phyloP scores from a whole-genome alignment of 2,797 vertebrate genomes.

The Sebastes itinus region DNA sequence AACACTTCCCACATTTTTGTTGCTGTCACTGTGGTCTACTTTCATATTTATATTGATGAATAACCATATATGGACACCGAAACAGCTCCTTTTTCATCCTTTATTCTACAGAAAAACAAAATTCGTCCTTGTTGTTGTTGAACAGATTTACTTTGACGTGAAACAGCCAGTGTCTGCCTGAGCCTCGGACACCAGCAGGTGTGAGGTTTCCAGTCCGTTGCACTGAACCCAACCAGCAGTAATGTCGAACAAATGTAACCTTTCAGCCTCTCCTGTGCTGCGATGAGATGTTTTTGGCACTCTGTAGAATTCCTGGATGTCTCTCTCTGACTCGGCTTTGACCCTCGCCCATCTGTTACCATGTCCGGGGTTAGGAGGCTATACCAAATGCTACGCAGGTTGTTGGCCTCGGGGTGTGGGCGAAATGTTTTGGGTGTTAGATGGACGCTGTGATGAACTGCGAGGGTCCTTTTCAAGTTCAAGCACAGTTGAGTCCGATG shows the following conservation, averaged over 20 bases:
- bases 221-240: slow-evolving; percentile 49
- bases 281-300: slow-evolving; percentile 58
- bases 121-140: slow-evolving; percentile 6
- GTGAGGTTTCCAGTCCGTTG: slow-evolving; percentile 53
- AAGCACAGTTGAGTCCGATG: slow-evolving; percentile 23
- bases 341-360: slow-evolving; percentile 57
- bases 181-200: slow-evolving; percentile 54
- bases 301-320: slow-evolving; percentile 44
- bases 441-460: slow-evolving; percentile 38
- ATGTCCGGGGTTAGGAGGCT: slow-evolving; percentile 47
- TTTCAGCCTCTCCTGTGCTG: slow-evolving; percentile 50
- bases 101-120: slow-evolving; percentile 9
- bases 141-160: slow-evolving; percentile 21
- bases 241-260: slow-evolving; percentile 77
- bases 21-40: not conserved
- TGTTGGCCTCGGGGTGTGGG: slow-evolving; percentile 51
- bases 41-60: not conserved
- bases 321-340: slow-evolving; percentile 1
- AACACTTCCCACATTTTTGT: not conserved
- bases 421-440: slow-evolving; percentile 43
- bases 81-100: not conserved
- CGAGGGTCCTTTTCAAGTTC: slow-evolving; percentile 30
- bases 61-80: not conserved
- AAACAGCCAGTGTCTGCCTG: slow-evolving; percentile 36
- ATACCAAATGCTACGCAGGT: slow-evolving; percentile 44